Evolutionary conservation across 2,888 invertebrate genomes (phyloP).

Genomic region (Idaea straminata): DNA sequence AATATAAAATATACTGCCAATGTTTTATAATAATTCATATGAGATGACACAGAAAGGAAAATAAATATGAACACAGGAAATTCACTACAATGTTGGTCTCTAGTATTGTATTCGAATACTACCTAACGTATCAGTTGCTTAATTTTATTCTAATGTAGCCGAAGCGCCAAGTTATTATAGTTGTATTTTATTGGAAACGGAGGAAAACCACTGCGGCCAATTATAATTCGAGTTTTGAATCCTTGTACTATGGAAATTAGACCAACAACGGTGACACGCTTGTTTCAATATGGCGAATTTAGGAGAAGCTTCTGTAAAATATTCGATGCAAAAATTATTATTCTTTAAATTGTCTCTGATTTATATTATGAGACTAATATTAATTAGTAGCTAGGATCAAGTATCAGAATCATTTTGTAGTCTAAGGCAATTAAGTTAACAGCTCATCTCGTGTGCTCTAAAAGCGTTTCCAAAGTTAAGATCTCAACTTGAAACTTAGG

Average conservation of each 20-base stretch:
- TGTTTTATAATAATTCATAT: constrained; percentile 20
- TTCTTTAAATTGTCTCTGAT: background rate
- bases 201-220: constrained; percentile 13
- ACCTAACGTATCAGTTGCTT: constrained; percentile 11
- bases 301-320: constrained; percentile 21
- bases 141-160: constrained; percentile 5
- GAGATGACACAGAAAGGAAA: constrained; percentile 14
- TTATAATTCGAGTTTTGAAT: constrained; percentile 19
- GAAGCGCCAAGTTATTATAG: constrained; percentile 16
- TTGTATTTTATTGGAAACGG: constrained; percentile 14
- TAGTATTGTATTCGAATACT: constrained; percentile 17
- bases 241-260: constrained; percentile 27
- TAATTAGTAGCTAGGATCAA: background rate
- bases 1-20: constrained; percentile 16
- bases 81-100: constrained; percentile 20
- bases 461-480: constrained; percentile 16
- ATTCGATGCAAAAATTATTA: constrained; percentile 5
- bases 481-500: constrained; percentile 17
- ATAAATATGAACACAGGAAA: constrained; percentile 18
- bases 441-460: constrained; percentile 10
- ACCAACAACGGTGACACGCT: constrained; percentile 16
- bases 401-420: background rate
- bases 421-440: background rate
- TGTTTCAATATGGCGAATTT: constrained; percentile 17
- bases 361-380: background rate